Evolutionary conservation across 2,113 vertebrate genomes (phyloP), one percentile per base, ranked within the genome.

Genomic region (Limnothrissa miodon): DNA sequence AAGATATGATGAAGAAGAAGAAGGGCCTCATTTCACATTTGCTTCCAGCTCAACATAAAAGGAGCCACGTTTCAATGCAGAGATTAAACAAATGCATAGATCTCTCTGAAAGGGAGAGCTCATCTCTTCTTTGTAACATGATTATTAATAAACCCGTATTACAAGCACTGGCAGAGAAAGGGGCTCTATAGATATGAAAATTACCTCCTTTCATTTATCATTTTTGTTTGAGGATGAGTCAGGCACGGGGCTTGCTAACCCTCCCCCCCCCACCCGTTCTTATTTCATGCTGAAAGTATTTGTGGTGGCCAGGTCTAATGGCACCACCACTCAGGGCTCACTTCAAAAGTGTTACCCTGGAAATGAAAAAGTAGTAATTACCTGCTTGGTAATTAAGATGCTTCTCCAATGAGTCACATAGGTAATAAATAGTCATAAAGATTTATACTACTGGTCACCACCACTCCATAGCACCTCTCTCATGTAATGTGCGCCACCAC

Each of bases 1-100:
- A 74, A 74, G 29, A 66, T 74, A 74, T 66, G 66, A 74, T 74
- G 66, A 74, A 74, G 66, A 33, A 74, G 66, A 33, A 70, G 29
- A 70, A 74, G 66, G 25, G 66, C 29, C 66, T 33, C 4, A 33
- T 36, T 74, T 36, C 66, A 74, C 66, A 74, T 74, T 74, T 74
- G 66, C 66, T 74, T 74, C 66, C 36, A 74, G 17, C 25, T 17
- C 11, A 33, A 74, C 66, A 74, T 74, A 74, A 74, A 74, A 74
- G 66, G 59, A 15, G 33, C 29, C 66, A 66, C 29, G 33, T 74
- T 33, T 74, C 29, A 74, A 74, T 74, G 29, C 33, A 74, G 33
- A 74, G 66, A 74, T 74, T 74, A 33, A 74, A 74, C 66, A 19
- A 17, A 74, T 17, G 66, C 29, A 5, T 74, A 29, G 29, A 74